A percentile compares a stretch with the other conserved stretches of the same genome.
Evolutionary conservation across 2,888 invertebrate genomes (phyloP).

Genomic region (Caenorhabditis doughertyi): DNA sequence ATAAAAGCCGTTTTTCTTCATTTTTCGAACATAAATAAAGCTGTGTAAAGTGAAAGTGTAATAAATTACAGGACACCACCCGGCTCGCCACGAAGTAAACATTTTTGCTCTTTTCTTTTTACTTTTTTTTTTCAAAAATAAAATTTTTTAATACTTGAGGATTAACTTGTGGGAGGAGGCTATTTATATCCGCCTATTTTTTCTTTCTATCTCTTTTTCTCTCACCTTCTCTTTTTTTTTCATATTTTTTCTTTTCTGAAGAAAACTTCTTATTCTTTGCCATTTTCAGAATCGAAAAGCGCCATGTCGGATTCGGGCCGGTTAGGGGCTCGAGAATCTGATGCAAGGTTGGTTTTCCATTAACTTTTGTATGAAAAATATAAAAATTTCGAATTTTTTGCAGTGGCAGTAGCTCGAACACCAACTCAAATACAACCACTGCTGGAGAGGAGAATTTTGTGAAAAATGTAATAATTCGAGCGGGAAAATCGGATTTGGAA

Average conservation of each 20-base stretch:
- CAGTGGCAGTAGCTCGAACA: constrained; percentile 16
- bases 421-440: not conserved
- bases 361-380: not conserved
- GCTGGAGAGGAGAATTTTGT: constrained; percentile 36
- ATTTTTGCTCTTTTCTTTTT: not conserved
- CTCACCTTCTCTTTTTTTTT: not conserved
- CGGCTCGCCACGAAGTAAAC: not conserved
- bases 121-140: no score
- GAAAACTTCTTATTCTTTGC: no score
- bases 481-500: not conserved
- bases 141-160: no score
- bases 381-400: not conserved
- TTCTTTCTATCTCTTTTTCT: no score
- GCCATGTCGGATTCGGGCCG: constrained; percentile 22
- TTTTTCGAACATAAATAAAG: not conserved
- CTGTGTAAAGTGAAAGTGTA: not conserved
- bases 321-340: not conserved
- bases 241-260: not conserved
- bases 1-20: not conserved
- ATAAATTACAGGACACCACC: not conserved
- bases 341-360: constrained; percentile 5
- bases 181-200: no score
- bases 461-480: not conserved
- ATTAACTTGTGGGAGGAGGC: no score
- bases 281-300: not conserved